Evolutionary conservation across 2,797 vertebrate species (phyloP).

Genomic region (Moxostoma hubbsi): DNA sequence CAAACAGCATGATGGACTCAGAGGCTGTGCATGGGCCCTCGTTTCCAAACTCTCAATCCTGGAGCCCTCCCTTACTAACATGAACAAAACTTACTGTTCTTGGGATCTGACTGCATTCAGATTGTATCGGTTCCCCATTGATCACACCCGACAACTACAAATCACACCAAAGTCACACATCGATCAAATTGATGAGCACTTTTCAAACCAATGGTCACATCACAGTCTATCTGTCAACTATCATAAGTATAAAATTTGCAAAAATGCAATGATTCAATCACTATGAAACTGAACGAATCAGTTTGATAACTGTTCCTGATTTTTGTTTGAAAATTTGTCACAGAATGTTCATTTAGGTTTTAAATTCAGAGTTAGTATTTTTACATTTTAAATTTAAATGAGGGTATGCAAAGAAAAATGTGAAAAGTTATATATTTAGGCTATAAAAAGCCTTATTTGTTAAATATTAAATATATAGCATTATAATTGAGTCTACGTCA

Average conservation of each 20-base stretch:
- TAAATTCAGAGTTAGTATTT: not conserved
- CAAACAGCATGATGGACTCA: conserved; percentile 45
- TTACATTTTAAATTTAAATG: too few species aligned
- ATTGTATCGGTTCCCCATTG: conserved; percentile 26
- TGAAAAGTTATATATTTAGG: too few species aligned
- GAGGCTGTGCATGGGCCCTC: conserved; percentile 52
- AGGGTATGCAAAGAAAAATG: too few species aligned
- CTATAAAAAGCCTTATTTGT: too few species aligned
- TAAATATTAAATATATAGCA: too few species aligned
- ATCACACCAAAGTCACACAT: not conserved
- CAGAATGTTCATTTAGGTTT: not conserved
- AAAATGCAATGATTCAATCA: conserved; percentile 1
- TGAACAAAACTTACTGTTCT: conserved; percentile 17
- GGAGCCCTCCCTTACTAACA: conserved; percentile 33
- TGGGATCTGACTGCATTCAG: conserved; percentile 65
- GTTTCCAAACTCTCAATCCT: not conserved
- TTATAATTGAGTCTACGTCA: too few species aligned
- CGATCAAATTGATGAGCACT: conserved; percentile 60
- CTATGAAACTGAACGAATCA: not conserved
- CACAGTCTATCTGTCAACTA: conserved; percentile 12
- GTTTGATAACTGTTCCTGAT: not conserved
- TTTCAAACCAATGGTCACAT: not conserved
- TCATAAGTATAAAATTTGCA: not conserved
- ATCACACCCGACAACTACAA: conserved; percentile 1
- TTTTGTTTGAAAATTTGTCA: not conserved